Conservation (phyloP, 2,113 vertebrate species). For the Mohoua ochrocephala region DNA sequence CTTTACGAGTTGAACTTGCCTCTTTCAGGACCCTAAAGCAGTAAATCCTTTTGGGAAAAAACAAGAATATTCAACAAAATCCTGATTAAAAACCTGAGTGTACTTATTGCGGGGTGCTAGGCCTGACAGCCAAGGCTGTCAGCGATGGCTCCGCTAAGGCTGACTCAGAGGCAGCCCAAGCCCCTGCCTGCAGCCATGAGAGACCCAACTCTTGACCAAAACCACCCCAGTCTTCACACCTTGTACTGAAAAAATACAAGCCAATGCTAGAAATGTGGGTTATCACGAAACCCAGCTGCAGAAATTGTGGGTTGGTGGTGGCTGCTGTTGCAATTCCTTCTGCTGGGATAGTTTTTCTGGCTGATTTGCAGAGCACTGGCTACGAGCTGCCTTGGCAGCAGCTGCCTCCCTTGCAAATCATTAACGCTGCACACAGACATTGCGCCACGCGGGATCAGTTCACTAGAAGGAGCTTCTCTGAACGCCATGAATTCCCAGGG, state of each 20-base stretch:
- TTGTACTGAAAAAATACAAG: neutral
- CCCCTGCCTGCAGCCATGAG: neutral
- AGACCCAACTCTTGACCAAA: neutral
- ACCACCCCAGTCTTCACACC: neutral
- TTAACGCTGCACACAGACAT: neutral
- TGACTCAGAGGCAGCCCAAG: fast-evolving
- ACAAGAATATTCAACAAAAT: neutral
- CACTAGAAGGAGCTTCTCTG: neutral
- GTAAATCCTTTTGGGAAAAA: neutral
- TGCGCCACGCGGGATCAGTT: fast-evolving
- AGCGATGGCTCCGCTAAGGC: neutral
- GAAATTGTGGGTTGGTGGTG: neutral
- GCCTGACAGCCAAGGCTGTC: neutral
- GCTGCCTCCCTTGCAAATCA: neutral
- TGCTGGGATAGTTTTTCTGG: neutral
- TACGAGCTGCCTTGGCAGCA: neutral
- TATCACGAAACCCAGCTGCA: neutral
- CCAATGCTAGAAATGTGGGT: neutral
- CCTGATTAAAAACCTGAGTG: neutral
- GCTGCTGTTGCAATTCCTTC: neutral
- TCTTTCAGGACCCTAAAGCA: neutral
- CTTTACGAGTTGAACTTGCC: neutral
- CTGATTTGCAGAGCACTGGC: neutral
- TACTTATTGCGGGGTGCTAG: neutral
- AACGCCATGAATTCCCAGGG: neutral